phyloP scores from a whole-genome alignment of 2,797 vertebrate genomes.

The Babyrousa celebensis region DNA sequence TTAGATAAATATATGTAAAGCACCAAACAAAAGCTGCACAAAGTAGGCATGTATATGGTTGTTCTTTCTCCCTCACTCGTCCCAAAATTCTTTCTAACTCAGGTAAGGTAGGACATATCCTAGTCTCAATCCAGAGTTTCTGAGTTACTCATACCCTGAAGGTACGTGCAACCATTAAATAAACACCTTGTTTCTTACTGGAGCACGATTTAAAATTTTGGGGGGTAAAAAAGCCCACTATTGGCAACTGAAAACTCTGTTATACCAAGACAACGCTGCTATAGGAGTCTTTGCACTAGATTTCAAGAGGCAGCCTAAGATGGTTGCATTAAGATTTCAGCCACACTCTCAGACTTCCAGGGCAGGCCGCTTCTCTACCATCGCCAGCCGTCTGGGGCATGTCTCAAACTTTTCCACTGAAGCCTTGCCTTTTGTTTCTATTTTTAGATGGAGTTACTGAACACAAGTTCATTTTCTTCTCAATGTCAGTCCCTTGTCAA shows the following conservation, averaged over 20 bases:
- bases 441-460: slow-evolving; percentile 63
- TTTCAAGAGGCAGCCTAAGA: not conserved
- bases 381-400: not conserved
- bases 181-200: not conserved
- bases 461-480: slow-evolving; percentile 66
- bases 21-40: not conserved
- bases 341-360: not conserved
- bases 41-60: not conserved
- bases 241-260: slow-evolving; percentile 1
- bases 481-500: slow-evolving; percentile 16
- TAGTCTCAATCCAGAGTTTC: slow-evolving; percentile 7
- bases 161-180: not conserved
- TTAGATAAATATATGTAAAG: not conserved
- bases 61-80: slow-evolving; percentile 23
- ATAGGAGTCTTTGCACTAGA: not conserved
- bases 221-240: not conserved
- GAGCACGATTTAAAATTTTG: not conserved
- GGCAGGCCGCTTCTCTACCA: not conserved
- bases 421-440: slow-evolving; percentile 38
- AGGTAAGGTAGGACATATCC: not conserved
- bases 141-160: not conserved
- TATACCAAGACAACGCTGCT: not conserved
- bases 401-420: slow-evolving; percentile 51
- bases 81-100: slow-evolving; percentile 48
- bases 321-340: not conserved